Evolutionary conservation across 2,888 invertebrate genomes (phyloP), one percentile per base, ranked within the genome.

Genomic region (Phania funesta): DNA sequence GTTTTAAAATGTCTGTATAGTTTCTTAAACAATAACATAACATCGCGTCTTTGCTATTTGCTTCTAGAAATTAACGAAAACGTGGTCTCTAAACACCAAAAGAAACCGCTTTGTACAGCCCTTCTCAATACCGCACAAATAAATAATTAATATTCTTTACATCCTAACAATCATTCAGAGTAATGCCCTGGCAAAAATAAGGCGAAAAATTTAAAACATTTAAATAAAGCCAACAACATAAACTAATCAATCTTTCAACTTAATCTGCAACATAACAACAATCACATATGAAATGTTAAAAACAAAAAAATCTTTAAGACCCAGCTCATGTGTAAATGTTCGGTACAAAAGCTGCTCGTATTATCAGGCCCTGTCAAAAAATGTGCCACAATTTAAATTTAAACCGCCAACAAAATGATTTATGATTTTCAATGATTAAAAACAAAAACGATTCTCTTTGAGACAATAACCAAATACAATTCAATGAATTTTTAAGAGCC

Each of bases 231-330:
- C 48, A 38, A 29, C 20, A 35, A 18, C 35, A 56, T 38, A 76
- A 22, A 65, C 58, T 70, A 73, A 77, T 77, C 77, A 81, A 73
- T 81, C 65, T 67, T 73, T 62, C 64, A 44, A 62, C 48, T 52
- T 65, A 26, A 56, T n/a, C 18, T 65, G 35, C 6, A 58, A 29
- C 13, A 29, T 20, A 64, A 65, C 26, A 71, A 65, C 20, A 38
- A n/a, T n/a, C n/a, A n/a, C 46, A 35, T 50, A 38, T 1, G 16
- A 50, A 58, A 46, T n/a, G 20, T 22, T 3, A 5, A 44, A 18
- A 32, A 20, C 24, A 13, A 35, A 4, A 26, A 52, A 52, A 18
- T 11, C 9, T 62, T 24, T 6, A 48, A 35, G 8, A 22, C 2
- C 9, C 18, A 68, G 13, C 32, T 70, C 32, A 18, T 35, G 48